Evolutionary conservation across 2,113 vertebrate species (phyloP).

Genomic region (Xiphias gladius): DNA sequence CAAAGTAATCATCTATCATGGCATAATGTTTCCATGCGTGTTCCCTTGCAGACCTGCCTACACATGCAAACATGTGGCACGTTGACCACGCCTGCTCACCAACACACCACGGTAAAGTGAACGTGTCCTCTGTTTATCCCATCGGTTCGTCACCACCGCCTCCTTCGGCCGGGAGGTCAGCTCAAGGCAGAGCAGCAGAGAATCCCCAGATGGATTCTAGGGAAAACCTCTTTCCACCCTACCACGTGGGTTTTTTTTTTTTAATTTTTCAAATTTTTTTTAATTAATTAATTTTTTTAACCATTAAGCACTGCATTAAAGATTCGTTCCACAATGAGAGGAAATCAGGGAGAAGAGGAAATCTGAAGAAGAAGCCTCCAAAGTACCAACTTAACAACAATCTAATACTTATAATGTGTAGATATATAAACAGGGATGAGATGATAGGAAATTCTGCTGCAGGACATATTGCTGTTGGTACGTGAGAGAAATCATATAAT

Average conservation of each 20-base stretch:
- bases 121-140: conserved; percentile 52
- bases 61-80: accelerated
- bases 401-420: too few relatives aligned
- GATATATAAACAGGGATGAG: too few relatives aligned
- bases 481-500: too few relatives aligned
- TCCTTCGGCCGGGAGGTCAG: neutral
- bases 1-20: neutral
- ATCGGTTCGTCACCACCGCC: neutral
- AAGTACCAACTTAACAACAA: too few relatives aligned
- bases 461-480: too few relatives aligned
- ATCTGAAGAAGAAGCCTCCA: too few relatives aligned
- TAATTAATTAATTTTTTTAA: too few relatives aligned
- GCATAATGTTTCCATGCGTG: neutral
- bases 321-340: too few relatives aligned
- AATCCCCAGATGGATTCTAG: accelerated
- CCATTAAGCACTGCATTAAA: too few relatives aligned
- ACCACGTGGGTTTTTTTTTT: conserved; percentile 51
- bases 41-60: conserved; percentile 17
- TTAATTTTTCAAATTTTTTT: too few relatives aligned
- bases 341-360: too few relatives aligned
- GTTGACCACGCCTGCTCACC: neutral
- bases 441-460: too few relatives aligned
- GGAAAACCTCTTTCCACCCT: neutral
- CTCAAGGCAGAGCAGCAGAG: neutral
- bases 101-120: neutral